Base-by-base conservation (phyloP, 2,113 vertebrate genomes). In the Regulus satrapa region DNA sequence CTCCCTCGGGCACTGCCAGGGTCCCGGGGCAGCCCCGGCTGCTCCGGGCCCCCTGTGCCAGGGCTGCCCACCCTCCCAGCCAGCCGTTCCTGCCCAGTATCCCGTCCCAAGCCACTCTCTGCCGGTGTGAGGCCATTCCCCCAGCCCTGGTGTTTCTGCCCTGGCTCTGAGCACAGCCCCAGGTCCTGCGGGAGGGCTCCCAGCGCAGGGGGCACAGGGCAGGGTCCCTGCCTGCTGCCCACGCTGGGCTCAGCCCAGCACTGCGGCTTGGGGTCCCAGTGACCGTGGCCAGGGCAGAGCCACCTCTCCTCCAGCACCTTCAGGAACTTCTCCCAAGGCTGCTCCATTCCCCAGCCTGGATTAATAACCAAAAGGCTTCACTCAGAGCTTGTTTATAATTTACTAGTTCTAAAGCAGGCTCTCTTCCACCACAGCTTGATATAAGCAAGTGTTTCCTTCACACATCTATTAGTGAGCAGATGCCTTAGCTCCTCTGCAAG, bases 271-370 rank as follows among this genome's bases (percentile, higher is more conserved):
- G n/a, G n/a, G 18, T 41, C 24, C 36, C 54, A 24, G 36, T 2
- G 5, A 14, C 32, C 32, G 4, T 1, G 2, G 56, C 29, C 3
- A 1, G 15, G 12, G 38, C 31, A 25, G 2, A 7, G 8, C 41
- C 52, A 51, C 26, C 19, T 46, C 84, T 54, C 15, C 64, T 46
- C 43, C 48, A 54, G 48, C 34, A 41, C 5, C 40, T 34, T 4
- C 40, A 31, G 2, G 5, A 55, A 19, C 56, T 71, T 26, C 41
- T 63, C 18, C 7, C 48, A 34, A 23, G 40, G 24, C 74, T 87
- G 29, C 48, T 71, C 8, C 14, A 34, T 29, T n/a, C 29, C 20
- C 25, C 74, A 78, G 64, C 26, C 64, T 48, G 40, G 20, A 29
- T 16, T 28, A 21, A 29, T 16, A 51, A 58, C 0, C 2, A 51